Evolutionary conservation across 2,797 vertebrate species (phyloP).

Genomic region (Microtus californicus): DNA sequence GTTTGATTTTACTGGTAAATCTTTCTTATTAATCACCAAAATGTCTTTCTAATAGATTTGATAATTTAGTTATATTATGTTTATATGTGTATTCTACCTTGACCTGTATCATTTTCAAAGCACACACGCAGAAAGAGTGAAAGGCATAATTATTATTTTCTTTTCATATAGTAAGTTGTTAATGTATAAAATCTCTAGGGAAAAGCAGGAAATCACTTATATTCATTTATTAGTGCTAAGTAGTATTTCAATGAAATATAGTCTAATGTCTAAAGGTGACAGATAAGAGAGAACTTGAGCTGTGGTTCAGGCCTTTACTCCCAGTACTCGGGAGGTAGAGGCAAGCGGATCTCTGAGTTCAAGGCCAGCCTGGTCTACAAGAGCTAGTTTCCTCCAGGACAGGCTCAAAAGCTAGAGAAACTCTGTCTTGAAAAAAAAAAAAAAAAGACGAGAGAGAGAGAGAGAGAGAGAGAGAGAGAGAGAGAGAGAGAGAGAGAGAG

Average conservation of each 20-base stretch:
- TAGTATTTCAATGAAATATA: not conserved
- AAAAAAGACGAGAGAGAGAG: too few relatives aligned
- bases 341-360: too few relatives aligned
- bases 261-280: not conserved
- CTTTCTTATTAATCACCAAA: slow-evolving; percentile 43
- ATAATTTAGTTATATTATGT: slow-evolving; percentile 12
- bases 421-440: accelerated
- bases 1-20: not conserved
- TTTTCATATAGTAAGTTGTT: not conserved
- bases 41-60: not conserved
- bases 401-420: too few relatives aligned
- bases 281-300: not conserved
- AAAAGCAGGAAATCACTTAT: not conserved
- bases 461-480: too few relatives aligned
- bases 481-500: too few relatives aligned
- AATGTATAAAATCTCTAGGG: slow-evolving; percentile 1
- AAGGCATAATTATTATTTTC: not conserved
- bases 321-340: too few relatives aligned
- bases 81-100: not conserved
- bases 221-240: not conserved
- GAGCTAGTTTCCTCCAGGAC: too few relatives aligned
- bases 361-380: too few relatives aligned
- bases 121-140: not conserved
- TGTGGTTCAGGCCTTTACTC: too few relatives aligned
- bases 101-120: not conserved